Base-by-base conservation (phyloP, 2,888 invertebrate species). In the Odontothrips loti region DNA sequence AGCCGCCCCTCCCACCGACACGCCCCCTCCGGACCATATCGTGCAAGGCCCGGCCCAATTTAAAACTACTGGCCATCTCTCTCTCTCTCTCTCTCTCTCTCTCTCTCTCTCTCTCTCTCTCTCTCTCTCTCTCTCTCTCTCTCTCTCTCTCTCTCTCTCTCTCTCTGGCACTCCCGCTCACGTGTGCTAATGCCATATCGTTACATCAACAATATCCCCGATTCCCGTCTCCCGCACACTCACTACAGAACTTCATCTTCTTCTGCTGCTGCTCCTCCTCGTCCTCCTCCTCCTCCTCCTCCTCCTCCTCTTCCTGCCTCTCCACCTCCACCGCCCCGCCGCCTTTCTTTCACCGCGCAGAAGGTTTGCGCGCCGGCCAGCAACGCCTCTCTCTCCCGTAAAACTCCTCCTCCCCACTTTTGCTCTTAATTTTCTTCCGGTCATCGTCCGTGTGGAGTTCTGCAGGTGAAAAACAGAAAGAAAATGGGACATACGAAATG, bases 21-120 rank as follows among this genome's bases (percentile, higher is more conserved):
- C 68, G 68, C 68, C 23, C 68, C 68, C 68, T 27, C 27, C 12
- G 27, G 68, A 23, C 68, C 68, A 75, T 75, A 75, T 27, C 68
- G 68, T 75, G 68, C 68, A 27, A 27, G 20, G 58, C 58, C 58
- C 58, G 58, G 58, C n/a, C 27, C 27, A 75, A 68, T 68, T 68
- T 68, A 68, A 68, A 68, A 23, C 68, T 68, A 68, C 4, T 20
- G 58, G 20, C 20, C 58, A 8, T 58, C 58, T 58, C 58, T 58
- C 58, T 17, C 51, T 51, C 51, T 17, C 51, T 12, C 51, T 58
- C 58, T 58, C 58, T 17, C 51, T 51, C 51, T 17, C 51, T 12
- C 51, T 20, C 51, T 12, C 51, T 17, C 51, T 51, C 51, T 12
- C 51, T 12, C 51, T 58, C 58, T 58, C 58, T 17, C 51, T 51